phyloP scores from a whole-genome alignment of 2,113 vertebrate genomes.

The Thinocorus orbignyianus region DNA sequence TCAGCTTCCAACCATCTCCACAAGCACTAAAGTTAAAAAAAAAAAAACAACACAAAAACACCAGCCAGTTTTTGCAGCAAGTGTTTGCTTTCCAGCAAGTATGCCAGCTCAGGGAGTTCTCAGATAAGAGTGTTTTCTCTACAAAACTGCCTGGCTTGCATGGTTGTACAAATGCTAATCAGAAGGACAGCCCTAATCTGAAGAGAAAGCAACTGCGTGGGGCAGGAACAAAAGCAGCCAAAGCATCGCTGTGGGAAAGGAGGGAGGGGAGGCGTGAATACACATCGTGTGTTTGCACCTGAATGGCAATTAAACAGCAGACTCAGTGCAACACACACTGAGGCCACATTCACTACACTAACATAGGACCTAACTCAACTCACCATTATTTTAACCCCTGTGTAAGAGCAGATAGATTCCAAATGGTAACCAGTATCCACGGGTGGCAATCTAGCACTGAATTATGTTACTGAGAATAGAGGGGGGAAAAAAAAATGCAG shows the following conservation, averaged over 20 bases:
- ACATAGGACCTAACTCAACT: neutral
- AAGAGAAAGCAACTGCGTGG: neutral
- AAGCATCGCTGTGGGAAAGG: neutral
- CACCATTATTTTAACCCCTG: neutral
- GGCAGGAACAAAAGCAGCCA: slow-evolving; percentile 6
- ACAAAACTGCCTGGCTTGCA: neutral
- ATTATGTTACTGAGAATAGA: neutral
- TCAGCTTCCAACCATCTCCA: neutral
- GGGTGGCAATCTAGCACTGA: neutral
- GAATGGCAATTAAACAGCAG: neutral
- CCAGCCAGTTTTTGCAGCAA: neutral
- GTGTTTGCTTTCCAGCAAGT: neutral
- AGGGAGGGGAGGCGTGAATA: neutral
- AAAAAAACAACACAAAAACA: neutral
- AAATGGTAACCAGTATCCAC: neutral
- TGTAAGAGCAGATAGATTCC: neutral
- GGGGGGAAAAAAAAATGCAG: neutral
- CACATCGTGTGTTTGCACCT: neutral
- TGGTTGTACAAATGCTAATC: neutral
- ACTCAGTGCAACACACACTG: neutral
- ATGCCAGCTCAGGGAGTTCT: neutral
- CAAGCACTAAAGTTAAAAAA: neutral
- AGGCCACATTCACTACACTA: neutral
- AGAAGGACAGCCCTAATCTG: neutral
- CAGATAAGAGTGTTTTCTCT: neutral